Evolutionary conservation across 1,140 invertebrate genomes (phyloP).

Genomic region (Ceratosolen solmsi): DNA sequence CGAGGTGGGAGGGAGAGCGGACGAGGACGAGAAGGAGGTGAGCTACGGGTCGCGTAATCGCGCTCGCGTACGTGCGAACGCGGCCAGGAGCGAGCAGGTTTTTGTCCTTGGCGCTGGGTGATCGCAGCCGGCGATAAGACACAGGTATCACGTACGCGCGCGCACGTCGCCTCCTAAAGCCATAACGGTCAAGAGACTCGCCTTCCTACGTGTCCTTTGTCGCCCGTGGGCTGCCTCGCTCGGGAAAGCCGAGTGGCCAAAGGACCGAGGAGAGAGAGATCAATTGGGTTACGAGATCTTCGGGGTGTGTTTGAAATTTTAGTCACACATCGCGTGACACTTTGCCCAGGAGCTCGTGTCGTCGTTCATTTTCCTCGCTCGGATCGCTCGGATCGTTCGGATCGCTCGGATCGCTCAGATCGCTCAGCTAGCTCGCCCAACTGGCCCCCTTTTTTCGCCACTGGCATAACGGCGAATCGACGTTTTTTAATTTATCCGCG

Average conservation of each 20-base stretch:
- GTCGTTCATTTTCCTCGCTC: neutral
- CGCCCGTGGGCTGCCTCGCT: neutral
- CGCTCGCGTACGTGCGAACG: neutral
- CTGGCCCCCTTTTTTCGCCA: neutral
- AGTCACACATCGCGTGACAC: constrained; percentile 12
- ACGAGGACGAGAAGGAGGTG: too few relatives aligned
- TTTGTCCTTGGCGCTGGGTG: neutral
- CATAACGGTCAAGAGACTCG: neutral
- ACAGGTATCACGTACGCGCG: neutral
- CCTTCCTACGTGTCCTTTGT: too few relatives aligned
- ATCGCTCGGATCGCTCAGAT: neutral
- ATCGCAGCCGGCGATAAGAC: neutral
- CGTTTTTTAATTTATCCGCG: neutral
- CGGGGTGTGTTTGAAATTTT: neutral
- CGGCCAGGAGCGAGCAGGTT: neutral
- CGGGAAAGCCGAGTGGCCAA: neutral
- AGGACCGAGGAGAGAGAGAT: neutral
- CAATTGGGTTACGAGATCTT: constrained; percentile 28
- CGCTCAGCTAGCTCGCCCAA: neutral
- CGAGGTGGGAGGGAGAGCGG: neutral
- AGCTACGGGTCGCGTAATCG: too few relatives aligned
- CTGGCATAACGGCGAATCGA: neutral
- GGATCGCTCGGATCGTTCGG: neutral
- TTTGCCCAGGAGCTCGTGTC: neutral
- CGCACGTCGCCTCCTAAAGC: neutral